These are phyloP conservation scores for Hestina assimilis DNA, from an alignment of 1,140 invertebrate genomes.

Conservation along the genomic window DNA sequence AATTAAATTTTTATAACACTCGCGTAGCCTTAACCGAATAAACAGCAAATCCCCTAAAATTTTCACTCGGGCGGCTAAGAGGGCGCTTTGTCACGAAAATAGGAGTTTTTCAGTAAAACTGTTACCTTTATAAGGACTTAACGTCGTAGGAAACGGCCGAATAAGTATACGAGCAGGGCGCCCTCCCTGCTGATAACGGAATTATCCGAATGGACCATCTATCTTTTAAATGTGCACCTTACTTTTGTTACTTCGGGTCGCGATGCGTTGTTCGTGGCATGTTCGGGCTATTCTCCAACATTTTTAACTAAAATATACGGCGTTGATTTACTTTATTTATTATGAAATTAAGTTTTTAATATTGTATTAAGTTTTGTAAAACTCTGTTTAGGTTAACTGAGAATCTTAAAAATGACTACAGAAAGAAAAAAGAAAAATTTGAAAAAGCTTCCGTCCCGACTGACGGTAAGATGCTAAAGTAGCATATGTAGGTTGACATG, in stretches of 20 bases:
- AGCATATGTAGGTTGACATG: too few relatives aligned
- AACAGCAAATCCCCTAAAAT: slow-evolving; percentile 36
- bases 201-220: slow-evolving; percentile 78
- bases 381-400: too few relatives aligned
- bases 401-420: too few relatives aligned
- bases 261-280: slow-evolving; percentile 40
- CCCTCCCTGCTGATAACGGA: slow-evolving; percentile 76
- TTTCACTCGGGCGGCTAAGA: slow-evolving; percentile 56
- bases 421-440: too few relatives aligned
- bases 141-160: slow-evolving; percentile 69
- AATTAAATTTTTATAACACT: neutral
- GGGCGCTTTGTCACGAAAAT: slow-evolving; percentile 68
- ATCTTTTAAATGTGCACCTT: slow-evolving; percentile 79
- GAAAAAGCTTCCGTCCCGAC: too few relatives aligned
- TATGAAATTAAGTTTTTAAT: too few relatives aligned
- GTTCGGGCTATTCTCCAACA: slow-evolving; percentile 5
- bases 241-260: slow-evolving; percentile 57
- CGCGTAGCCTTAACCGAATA: neutral
- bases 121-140: slow-evolving; percentile 75
- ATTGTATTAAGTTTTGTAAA: too few relatives aligned
- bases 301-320: slow-evolving; percentile 1
- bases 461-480: too few relatives aligned
- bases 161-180: slow-evolving; percentile 69
- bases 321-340: neutral
- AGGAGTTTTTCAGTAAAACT: slow-evolving; percentile 71